phyloP scores from a whole-genome alignment of 2,888 invertebrate genomes.

The Rhamphomyia laevipes region DNA sequence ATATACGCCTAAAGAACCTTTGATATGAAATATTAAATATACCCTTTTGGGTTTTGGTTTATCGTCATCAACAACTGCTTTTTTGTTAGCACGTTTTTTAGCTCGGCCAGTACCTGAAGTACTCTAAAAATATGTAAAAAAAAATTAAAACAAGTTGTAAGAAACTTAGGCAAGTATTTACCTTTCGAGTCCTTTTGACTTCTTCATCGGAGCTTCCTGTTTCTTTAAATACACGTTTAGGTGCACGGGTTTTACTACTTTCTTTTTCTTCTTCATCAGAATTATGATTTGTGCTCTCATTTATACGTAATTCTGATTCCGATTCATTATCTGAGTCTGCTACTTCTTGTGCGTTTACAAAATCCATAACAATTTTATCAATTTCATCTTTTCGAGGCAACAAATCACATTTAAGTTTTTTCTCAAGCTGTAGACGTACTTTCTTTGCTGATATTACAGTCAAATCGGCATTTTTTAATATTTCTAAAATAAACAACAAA shows the following conservation, averaged over 20 bases:
- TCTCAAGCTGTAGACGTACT: constrained; percentile 75
- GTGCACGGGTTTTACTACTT: background rate
- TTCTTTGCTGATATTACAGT: constrained; percentile 77
- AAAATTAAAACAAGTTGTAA: background rate
- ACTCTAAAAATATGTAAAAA: no score
- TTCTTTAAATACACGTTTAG: constrained; percentile 12
- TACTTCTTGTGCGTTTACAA: constrained; percentile 37
- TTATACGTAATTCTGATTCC: background rate
- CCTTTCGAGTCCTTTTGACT: constrained; percentile 13
- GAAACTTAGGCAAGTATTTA: background rate
- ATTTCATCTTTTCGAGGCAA: constrained; percentile 71
- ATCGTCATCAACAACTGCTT: constrained; percentile 37
- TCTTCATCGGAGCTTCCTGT: constrained; percentile 19
- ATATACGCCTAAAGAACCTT: no score
- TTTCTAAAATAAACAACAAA: constrained; percentile 44
- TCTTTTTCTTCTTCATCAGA: constrained; percentile 39
- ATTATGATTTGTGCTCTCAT: constrained; percentile 38
- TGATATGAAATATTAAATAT: constrained; percentile 3
- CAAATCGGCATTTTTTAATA: constrained; percentile 78
- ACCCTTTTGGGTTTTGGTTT: constrained; percentile 22
- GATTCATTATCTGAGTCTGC: constrained; percentile 1
- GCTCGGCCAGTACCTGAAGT: background rate
- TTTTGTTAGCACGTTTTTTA: constrained; percentile 20
- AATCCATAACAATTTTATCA: constrained; percentile 78
- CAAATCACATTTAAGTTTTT: constrained; percentile 64